phyloP scores from a whole-genome alignment of 2,797 vertebrate species.

The Sciurus carolinensis region DNA sequence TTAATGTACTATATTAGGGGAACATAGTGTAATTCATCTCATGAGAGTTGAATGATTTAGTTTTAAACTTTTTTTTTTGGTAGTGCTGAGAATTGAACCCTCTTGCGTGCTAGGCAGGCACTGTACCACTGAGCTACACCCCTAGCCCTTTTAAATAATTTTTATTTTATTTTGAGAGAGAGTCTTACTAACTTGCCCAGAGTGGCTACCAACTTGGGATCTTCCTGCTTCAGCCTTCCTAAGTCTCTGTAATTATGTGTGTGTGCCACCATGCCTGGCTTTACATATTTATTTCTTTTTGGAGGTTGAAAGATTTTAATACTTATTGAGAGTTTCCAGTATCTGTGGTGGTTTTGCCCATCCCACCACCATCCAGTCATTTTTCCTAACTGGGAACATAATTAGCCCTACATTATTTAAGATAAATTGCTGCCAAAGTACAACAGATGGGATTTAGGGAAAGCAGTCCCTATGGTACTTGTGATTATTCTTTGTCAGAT shows the following conservation, averaged over 20 bases:
- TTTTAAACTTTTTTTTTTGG: no score
- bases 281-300: background rate
- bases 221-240: no score
- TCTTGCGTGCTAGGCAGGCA: no score
- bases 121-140: no score
- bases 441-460: constrained; percentile 30
- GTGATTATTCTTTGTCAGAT: constrained; percentile 1
- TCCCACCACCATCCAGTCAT: background rate
- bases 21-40: constrained; percentile 29
- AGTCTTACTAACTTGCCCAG: no score
- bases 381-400: background rate
- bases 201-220: no score
- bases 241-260: no score
- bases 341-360: background rate
- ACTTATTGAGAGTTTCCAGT: background rate
- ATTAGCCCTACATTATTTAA: background rate
- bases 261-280: no score
- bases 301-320: constrained; percentile 12
- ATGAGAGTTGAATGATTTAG: constrained; percentile 17
- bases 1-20: background rate
- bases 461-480: background rate
- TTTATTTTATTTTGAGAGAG: no score
- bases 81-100: no score
- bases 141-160: no score
- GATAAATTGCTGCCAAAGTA: constrained; percentile 6